phyloP scores from a whole-genome alignment of 1,140 invertebrate genomes.

The Eupeodes corollae region DNA sequence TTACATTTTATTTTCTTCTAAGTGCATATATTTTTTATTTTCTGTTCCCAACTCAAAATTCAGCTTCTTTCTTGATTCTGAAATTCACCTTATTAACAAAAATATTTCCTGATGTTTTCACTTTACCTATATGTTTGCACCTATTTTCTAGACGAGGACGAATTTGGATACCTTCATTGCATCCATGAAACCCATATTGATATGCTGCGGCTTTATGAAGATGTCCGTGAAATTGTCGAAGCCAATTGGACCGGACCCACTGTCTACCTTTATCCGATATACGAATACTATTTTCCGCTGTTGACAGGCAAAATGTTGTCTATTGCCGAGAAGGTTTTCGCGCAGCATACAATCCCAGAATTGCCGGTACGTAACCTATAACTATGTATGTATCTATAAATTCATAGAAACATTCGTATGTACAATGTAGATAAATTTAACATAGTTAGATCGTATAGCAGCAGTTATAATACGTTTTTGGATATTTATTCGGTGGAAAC shows the following conservation, averaged over 20 bases:
- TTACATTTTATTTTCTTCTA: not conserved
- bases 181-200: slow-evolving; percentile 29
- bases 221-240: slow-evolving; percentile 25
- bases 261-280: slow-evolving; percentile 31
- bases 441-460: too few species aligned
- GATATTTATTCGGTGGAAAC: too few species aligned
- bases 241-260: slow-evolving; percentile 24
- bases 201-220: slow-evolving; percentile 20
- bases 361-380: slow-evolving; percentile 18
- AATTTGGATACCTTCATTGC: slow-evolving; percentile 18
- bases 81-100: not conserved
- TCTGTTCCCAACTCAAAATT: not conserved
- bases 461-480: too few species aligned
- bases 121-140: not conserved
- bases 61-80: not conserved
- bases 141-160: slow-evolving; percentile 13
- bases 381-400: not conserved
- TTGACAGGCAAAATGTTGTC: slow-evolving; percentile 26
- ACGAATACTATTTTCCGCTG: slow-evolving; percentile 31
- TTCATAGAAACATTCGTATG: not conserved
- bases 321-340: slow-evolving; percentile 30
- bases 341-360: slow-evolving; percentile 23
- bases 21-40: not conserved
- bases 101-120: not conserved
- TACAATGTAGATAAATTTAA: too few species aligned